These are phyloP conservation scores for Spermophilus dauricus DNA, from an alignment of 2,113 vertebrate genomes.

Conservation along the genomic window DNA sequence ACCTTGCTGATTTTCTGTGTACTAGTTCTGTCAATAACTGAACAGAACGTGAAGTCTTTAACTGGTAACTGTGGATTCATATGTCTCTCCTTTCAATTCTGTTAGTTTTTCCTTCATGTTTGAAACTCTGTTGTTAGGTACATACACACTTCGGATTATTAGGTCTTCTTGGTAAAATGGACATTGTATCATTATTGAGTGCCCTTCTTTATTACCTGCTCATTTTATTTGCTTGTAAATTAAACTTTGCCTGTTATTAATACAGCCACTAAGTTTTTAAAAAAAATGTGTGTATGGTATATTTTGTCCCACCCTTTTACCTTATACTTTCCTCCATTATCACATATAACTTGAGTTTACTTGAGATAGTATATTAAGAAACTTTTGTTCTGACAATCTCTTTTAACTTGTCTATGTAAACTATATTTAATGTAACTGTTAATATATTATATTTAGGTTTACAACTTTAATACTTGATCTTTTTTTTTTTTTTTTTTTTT, in stretches of 20 bases:
- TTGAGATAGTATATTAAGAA: neutral
- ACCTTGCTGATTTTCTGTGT: neutral
- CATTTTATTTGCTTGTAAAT: neutral
- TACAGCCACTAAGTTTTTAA: neutral
- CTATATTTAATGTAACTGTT: neutral
- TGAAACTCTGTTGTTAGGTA: neutral
- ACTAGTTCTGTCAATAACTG: neutral
- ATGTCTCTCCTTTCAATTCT: neutral
- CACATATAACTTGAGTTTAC: slow-evolving; percentile 1
- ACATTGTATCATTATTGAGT: neutral
- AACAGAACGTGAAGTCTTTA: neutral
- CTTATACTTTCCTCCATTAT: neutral
- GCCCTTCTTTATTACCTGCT: neutral
- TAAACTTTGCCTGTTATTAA: neutral
- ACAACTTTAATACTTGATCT: neutral
- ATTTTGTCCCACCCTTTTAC: neutral
- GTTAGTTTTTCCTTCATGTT: neutral
- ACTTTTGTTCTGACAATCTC: neutral
- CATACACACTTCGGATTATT: neutral
- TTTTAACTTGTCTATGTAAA: neutral
- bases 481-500: no score
- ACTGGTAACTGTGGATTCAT: neutral
- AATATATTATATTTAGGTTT: neutral
- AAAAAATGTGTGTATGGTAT: neutral
- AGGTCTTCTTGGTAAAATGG: neutral